These are phyloP conservation scores for Ia io DNA, from an alignment of 2,113 vertebrate genomes.

Conservation along the genomic window DNA sequence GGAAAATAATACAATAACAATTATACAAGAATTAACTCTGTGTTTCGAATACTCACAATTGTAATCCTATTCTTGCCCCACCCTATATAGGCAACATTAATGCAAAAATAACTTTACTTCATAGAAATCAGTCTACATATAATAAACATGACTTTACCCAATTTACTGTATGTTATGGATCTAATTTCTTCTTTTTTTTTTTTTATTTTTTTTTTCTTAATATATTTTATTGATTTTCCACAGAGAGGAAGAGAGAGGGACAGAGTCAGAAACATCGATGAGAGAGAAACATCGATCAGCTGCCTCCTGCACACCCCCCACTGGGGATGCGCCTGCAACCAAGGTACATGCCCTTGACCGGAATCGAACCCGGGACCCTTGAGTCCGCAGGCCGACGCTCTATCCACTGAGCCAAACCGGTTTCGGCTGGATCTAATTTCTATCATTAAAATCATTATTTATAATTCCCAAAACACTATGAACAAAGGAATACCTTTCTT, in stretches of 20 bases:
- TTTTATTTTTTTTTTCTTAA: too few relatives aligned
- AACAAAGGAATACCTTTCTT: constrained; percentile 37
- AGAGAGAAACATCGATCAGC: too few relatives aligned
- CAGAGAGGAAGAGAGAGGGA: too few relatives aligned
- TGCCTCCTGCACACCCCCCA: too few relatives aligned
- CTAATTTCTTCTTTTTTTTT: too few relatives aligned
- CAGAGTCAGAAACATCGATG: too few relatives aligned
- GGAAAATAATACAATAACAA: neutral
- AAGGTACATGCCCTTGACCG: too few relatives aligned
- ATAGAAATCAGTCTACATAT: neutral
- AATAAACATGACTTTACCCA: constrained; percentile 35
- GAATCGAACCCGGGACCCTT: too few relatives aligned
- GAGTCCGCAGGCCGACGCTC: too few relatives aligned
- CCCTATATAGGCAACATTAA: neutral
- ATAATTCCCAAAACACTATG: constrained; percentile 26
- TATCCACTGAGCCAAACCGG: too few relatives aligned
- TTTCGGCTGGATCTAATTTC: constrained; percentile 35
- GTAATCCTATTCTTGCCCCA: neutral
- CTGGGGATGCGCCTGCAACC: too few relatives aligned
- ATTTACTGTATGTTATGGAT: neutral
- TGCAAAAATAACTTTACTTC: neutral
- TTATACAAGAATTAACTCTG: neutral
- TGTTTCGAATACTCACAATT: neutral
- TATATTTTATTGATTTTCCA: too few relatives aligned
- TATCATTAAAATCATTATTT: constrained; percentile 42